phyloP scores from a whole-genome alignment of 2,888 invertebrate genomes.

The Agrypnus murinus region DNA sequence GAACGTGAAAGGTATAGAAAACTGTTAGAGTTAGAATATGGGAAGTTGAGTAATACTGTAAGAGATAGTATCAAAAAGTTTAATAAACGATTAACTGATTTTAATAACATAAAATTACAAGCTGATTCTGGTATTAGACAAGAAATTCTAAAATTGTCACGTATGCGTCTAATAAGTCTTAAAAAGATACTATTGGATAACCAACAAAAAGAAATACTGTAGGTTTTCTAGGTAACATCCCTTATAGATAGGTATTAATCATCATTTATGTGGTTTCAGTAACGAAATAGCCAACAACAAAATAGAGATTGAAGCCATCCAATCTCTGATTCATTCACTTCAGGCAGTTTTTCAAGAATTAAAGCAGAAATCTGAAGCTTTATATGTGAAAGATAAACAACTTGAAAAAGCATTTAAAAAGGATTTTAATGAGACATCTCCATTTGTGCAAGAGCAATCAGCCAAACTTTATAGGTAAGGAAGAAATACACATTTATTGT shows the following conservation, averaged over 20 bases:
- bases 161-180: constrained; percentile 71
- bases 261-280: no score
- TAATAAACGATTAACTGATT: constrained; percentile 75
- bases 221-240: no score
- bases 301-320: constrained; percentile 68
- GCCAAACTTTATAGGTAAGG: constrained; percentile 77
- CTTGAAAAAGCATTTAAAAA: constrained; percentile 79
- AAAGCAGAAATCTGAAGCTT: constrained; percentile 72
- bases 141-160: constrained; percentile 75
- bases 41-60: constrained; percentile 74
- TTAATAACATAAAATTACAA: constrained; percentile 75
- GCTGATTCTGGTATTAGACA: constrained; percentile 84
- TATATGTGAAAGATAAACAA: constrained; percentile 74
- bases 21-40: constrained; percentile 83
- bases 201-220: constrained; percentile 73
- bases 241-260: no score
- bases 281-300: constrained; percentile 67
- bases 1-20: constrained; percentile 86
- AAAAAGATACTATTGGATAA: constrained; percentile 71
- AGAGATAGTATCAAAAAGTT: constrained; percentile 78
- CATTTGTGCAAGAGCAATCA: constrained; percentile 77
- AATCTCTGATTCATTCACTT: constrained; percentile 67
- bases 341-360: constrained; percentile 72
- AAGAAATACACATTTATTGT: background rate
- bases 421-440: constrained; percentile 77